Percentiles rank a stretch among this genome's conserved stretches.
Evolutionary conservation across 2,113 vertebrate species (phyloP).

Genomic region (Columba janthina): DNA sequence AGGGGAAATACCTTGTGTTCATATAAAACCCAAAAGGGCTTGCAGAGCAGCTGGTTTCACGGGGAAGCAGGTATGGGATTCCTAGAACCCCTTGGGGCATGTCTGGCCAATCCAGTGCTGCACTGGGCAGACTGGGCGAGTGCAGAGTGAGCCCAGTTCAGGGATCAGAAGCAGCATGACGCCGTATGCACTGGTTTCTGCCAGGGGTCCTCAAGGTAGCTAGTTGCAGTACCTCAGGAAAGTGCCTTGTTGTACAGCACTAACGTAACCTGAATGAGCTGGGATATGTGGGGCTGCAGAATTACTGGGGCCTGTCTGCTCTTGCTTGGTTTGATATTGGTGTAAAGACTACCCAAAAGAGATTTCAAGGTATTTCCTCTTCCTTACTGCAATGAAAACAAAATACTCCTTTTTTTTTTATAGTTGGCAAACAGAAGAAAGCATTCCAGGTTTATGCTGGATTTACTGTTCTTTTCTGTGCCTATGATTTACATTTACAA

Average conservation of each 20-base stretch:
- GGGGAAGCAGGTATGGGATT: neutral
- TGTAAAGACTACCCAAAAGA: neutral
- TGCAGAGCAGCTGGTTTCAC: neutral
- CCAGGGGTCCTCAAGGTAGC: neutral
- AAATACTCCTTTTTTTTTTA: neutral
- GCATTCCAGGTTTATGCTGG: constrained; percentile 2
- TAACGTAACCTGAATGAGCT: neutral
- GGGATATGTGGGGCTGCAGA: neutral
- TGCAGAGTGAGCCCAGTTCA: neutral
- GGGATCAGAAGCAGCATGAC: neutral
- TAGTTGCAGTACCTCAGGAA: neutral
- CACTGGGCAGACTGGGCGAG: neutral
- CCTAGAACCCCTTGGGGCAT: neutral
- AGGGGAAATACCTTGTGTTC: neutral
- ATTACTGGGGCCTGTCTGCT: neutral
- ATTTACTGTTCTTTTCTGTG: constrained; percentile 34
- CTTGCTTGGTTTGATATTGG: neutral
- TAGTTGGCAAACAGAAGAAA: neutral
- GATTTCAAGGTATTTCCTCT: neutral
- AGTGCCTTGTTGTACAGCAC: neutral
- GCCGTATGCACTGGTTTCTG: neutral
- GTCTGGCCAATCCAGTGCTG: accelerated
- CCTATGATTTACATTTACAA: neutral
- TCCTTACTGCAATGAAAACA: neutral
- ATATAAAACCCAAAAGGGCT: neutral